Evolutionary conservation across 2,113 vertebrate species (phyloP), one percentile per base, ranked within the genome.

Genomic region (Laticauda laticaudata): DNA sequence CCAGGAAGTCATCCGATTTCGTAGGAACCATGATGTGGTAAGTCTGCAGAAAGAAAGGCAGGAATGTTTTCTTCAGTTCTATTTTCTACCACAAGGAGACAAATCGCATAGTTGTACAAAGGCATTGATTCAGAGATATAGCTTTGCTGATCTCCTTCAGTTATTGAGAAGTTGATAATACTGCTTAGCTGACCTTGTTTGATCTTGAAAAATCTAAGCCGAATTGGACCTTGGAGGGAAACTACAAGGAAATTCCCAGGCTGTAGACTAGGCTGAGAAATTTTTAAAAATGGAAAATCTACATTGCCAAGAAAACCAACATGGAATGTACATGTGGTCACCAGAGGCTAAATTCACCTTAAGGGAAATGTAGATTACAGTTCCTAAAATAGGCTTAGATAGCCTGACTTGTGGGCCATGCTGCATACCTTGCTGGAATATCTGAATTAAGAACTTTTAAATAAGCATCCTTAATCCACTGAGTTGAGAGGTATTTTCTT

Each of bases 1-100:
- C 88, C 96, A 96, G 0, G 97, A 99, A 97, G 98, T 99, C 91
- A 98, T 99, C 93, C 96, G 91, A 89, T 99, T 99, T 97, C 98
- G 98, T 95, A 99, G 98, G 97, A 98, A 98, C 97, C 99, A 99
- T 10, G 98, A 98, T 92, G 98, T 97, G 91, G 99, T 99, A 97
- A 98, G 98, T 97, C 91, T 56, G 61, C 10, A 64, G 11, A 26
- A 24, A 0, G 0, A 53, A 55, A 88, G 23, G 11, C 23, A 69
- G 57, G 15, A 92, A 89, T 93, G 64, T 54, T 90, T 18, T 69
- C 57, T 0, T 69, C 55, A 3, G 4, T 23, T 1, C 0, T 29
- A 56, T 93, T 94, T 87, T 24, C 61, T 69, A 53, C 26, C 7
- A 10, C 24, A 29, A 57, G 12, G 14, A 45, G 45, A 61, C 20